phyloP scores from a whole-genome alignment of 2,888 invertebrate genomes.

The Coelogynopora nodosa region DNA sequence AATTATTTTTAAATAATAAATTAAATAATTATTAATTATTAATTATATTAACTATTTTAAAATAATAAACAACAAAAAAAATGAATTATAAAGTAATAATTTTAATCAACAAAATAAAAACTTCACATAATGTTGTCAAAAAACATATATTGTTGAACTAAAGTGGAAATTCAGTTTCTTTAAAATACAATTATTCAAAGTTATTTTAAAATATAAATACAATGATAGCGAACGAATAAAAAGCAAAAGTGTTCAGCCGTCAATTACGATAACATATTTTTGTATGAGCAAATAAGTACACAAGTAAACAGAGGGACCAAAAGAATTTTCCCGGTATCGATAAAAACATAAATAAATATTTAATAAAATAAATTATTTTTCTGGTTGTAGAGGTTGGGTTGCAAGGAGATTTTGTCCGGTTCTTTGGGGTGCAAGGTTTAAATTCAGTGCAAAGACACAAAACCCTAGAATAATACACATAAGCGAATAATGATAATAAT shows the following conservation, averaged over 20 bases:
- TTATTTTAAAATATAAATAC: slow-evolving; percentile 43
- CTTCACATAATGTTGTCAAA: not conserved
- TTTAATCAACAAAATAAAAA: not conserved
- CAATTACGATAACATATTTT: slow-evolving; percentile 10
- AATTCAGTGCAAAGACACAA: not conserved
- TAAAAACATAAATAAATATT: slow-evolving; percentile 15
- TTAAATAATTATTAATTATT: too few species aligned
- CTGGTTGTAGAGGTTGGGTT: not conserved
- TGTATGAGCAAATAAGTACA: slow-evolving; percentile 27
- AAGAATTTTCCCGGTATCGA: not conserved
- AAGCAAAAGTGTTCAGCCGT: slow-evolving; percentile 35
- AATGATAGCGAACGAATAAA: slow-evolving; percentile 41
- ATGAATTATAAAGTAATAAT: not conserved
- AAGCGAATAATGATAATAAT: not conserved
- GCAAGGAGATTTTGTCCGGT: not conserved
- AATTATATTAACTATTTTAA: not conserved
- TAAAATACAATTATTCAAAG: slow-evolving; percentile 22
- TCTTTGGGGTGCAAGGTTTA: not conserved
- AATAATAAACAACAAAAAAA: not conserved
- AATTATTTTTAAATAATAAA: too few species aligned
- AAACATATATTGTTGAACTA: slow-evolving; percentile 17
- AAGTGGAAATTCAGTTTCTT: slow-evolving; percentile 2
- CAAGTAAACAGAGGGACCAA: slow-evolving; percentile 11
- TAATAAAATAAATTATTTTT: not conserved
- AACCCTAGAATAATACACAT: slow-evolving; percentile 17